Conservation (phyloP, 2,797 vertebrate species). For the Morelia viridis region DNA sequence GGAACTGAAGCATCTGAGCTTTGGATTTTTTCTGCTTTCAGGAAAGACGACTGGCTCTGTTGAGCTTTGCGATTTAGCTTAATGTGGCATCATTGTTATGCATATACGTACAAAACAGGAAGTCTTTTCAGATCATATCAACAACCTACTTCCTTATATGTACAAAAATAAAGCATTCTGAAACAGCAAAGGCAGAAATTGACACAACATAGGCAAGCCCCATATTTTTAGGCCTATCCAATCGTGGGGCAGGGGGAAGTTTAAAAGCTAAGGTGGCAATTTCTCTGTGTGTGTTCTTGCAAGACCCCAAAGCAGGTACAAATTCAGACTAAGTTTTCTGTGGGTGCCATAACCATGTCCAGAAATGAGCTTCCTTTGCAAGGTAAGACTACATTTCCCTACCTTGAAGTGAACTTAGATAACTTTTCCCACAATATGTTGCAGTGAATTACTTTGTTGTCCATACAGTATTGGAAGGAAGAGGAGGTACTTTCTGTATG, state of each 20-base stretch:
- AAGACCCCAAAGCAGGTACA: conserved; percentile 34
- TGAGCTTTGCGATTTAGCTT: not conserved
- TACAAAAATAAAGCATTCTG: conserved; percentile 69
- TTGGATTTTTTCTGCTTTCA: not conserved
- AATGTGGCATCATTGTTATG: conserved; percentile 62
- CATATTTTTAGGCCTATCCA: conserved; percentile 16
- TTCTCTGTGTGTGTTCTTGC: conserved; percentile 20
- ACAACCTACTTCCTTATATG: conserved; percentile 89
- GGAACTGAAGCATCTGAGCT: not conserved
- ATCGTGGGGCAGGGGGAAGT: not conserved
- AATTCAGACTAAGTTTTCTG: conserved; percentile 30
- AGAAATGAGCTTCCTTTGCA: conserved; percentile 46
- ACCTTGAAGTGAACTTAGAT: rapidly evolving
- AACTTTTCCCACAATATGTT: not conserved
- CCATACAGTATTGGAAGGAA: not conserved
- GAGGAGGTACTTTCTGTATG: not conserved
- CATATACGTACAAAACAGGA: conserved; percentile 84
- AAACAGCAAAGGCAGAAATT: conserved; percentile 53
- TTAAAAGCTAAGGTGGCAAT: conserved; percentile 30
- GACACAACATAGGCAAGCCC: conserved; percentile 45
- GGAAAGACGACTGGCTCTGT: not conserved
- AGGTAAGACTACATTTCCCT: conserved; percentile 61
- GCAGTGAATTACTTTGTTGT: not conserved
- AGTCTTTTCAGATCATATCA: conserved; percentile 76
- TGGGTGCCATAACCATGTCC: conserved; percentile 44